These are phyloP conservation scores for Priapulus caudatus DNA, from an alignment of 2,888 invertebrate genomes.

Conservation along the genomic window DNA sequence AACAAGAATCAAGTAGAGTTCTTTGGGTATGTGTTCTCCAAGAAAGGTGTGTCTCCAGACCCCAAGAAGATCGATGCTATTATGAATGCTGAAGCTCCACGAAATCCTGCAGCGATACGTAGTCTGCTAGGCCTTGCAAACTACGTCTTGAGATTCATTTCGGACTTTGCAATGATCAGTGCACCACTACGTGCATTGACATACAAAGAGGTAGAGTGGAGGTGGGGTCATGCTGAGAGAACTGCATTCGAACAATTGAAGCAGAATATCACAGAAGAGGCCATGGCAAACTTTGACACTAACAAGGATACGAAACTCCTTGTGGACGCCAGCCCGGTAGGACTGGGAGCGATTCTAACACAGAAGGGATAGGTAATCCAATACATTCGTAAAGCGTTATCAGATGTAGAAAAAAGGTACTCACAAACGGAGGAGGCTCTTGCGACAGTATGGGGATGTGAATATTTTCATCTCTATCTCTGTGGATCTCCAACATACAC, in stretches of 20 bases:
- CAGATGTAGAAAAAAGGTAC: conserved; percentile 19
- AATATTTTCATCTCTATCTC: no score
- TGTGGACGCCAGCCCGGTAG: no score
- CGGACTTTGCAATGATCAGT: conserved; percentile 18
- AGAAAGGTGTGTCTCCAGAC: no score
- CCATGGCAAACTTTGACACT: conserved; percentile 16
- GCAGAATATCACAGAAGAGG: conserved; percentile 10
- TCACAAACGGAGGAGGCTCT: conserved; percentile 23
- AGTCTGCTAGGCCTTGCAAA: no score
- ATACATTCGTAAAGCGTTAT: conserved; percentile 13
- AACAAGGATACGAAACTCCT: no score
- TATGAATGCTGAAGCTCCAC: conserved; percentile 16
- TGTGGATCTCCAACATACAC: no score
- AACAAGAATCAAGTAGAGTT: no score
- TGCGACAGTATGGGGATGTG: no score
- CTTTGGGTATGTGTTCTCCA: no score
- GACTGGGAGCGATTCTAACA: no score
- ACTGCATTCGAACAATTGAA: conserved; percentile 17
- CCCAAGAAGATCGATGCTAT: no score
- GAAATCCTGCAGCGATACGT: conserved; percentile 19
- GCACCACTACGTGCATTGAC: conserved; percentile 21
- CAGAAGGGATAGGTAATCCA: conserved; percentile 8
- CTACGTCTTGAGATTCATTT: conserved; percentile 22
- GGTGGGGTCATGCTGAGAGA: no score
- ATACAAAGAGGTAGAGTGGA: conserved; percentile 17